These are phyloP conservation scores for Pandemis cinnamomeana DNA, from an alignment of 2,888 invertebrate species.

Conservation along the genomic window DNA sequence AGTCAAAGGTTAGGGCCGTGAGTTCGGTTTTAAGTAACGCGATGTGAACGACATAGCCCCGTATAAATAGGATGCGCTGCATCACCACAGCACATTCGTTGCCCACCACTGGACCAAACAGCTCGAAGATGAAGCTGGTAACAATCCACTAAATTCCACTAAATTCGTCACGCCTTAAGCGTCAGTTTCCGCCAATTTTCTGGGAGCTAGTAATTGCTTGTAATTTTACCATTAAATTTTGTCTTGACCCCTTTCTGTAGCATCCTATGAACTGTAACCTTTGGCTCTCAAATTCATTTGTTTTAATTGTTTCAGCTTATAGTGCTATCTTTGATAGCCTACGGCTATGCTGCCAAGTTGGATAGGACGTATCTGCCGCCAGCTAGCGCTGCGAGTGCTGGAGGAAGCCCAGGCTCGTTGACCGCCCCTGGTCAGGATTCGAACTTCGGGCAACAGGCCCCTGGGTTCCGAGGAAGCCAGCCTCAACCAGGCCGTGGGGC, in stretches of 20 bases:
- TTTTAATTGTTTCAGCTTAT: conserved; percentile 66
- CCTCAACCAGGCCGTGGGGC: conserved; percentile 31
- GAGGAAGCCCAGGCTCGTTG: conserved; percentile 73
- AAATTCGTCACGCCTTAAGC: conserved; percentile 11
- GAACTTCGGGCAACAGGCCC: conserved; percentile 43
- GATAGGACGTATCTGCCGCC: conserved; percentile 78
- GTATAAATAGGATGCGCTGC: conserved; percentile 77
- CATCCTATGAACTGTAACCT: conserved; percentile 36
- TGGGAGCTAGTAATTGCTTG: conserved; percentile 16
- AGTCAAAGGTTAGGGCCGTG: conserved; percentile 81
- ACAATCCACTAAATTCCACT: not conserved
- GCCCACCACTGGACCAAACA: conserved; percentile 63
- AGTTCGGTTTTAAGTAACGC: conserved; percentile 67
- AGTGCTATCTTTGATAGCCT: conserved; percentile 71
- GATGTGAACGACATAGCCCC: conserved; percentile 75
- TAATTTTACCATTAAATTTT: conserved; percentile 26
- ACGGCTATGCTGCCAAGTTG: conserved; percentile 74
- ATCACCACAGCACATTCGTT: conserved; percentile 66
- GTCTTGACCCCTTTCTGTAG: conserved; percentile 25
- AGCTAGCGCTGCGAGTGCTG: conserved; percentile 70
- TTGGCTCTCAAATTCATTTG: conserved; percentile 27
- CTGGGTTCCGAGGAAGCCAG: conserved; percentile 34
- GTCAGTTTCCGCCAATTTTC: conserved; percentile 16
- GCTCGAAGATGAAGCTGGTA: conserved; percentile 80
- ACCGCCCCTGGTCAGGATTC: conserved; percentile 57